Base-by-base conservation (phyloP, 2,888 invertebrate genomes). In the Octodonta nipae region DNA sequence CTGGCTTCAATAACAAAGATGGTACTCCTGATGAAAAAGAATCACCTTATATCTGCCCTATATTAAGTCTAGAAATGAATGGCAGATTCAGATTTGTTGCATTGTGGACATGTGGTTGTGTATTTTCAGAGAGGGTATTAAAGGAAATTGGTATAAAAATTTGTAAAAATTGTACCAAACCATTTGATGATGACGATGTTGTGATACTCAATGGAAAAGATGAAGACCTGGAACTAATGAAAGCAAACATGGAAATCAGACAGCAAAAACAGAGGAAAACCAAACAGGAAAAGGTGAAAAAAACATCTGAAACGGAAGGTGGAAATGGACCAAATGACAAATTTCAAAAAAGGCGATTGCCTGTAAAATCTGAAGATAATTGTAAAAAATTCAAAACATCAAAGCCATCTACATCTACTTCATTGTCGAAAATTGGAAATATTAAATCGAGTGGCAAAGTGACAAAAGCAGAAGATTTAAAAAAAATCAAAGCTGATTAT, bases 41-140 rank as follows among this genome's bases (percentile, higher is more conserved):
- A 49, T 75, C 89, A 0, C 82, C 86, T 0, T 95, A 80, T 58
- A 85, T 95, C 51, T 98, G 98, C 55, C 95, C 96, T 13, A 78
- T 96, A 13, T 84, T 87, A 50, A 87, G 92, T 0, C 61, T 95
- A 5, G 95, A 93, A 62, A 93, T 95, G 92, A 84, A 86, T 22
- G 95, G 93, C 22, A 85, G 83, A 55, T 87, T 88, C 60, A 74
- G 83, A 22, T 30, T 37, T 32, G 69, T 82, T 8, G 85, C 79
- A 34, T 58, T 86, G 0, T 89, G 93, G 91, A 75, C 73, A 16
- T 98, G 98, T 58, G 96, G 96, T 0, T 98, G 96, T 67, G 95
- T 92, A 1, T 71, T 98, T 46, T 93, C 96, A 5, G 95, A 96
- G 58, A 71, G 93, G 40, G 92, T 95, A 0, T 59, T 93, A 5